A percentile compares a stretch with the other conserved stretches of the same genome.
Evolutionary conservation across 2,113 vertebrate species (phyloP).

Genomic region (Seriola rivoliana): DNA sequence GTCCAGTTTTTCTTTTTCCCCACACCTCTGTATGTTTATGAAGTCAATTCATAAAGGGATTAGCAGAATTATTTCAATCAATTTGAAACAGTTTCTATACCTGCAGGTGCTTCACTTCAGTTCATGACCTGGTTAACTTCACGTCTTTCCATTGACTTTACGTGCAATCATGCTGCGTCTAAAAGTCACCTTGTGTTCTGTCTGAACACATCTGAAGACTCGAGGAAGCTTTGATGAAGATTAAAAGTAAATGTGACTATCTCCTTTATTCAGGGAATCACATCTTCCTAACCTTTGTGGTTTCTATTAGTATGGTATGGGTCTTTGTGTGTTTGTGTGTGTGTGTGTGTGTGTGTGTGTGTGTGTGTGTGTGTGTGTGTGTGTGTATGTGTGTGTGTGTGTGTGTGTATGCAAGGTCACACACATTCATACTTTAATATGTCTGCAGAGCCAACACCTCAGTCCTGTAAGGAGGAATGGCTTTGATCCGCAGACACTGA

Average conservation of each 20-base stretch:
- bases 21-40: too few species aligned
- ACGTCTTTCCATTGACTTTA: background rate
- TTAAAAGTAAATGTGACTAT: background rate
- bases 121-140: too few species aligned
- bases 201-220: background rate
- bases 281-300: background rate
- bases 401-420: background rate
- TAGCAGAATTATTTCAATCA: background rate
- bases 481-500: slow-evolving; percentile 51
- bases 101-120: background rate
- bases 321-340: background rate
- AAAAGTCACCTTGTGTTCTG: background rate
- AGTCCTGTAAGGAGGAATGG: slow-evolving; percentile 24
- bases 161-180: background rate
- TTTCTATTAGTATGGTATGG: background rate
- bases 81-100: background rate
- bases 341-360: background rate
- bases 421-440: slow-evolving; percentile 19
- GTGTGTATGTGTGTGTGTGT: background rate
- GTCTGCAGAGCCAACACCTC: slow-evolving; percentile 16
- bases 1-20: too few species aligned
- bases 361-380: background rate
- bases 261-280: background rate
- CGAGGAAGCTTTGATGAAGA: background rate
- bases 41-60: too few species aligned